Evolutionary conservation across 2,797 vertebrate species (phyloP).

Genomic region (Lithobates pipiens): DNA sequence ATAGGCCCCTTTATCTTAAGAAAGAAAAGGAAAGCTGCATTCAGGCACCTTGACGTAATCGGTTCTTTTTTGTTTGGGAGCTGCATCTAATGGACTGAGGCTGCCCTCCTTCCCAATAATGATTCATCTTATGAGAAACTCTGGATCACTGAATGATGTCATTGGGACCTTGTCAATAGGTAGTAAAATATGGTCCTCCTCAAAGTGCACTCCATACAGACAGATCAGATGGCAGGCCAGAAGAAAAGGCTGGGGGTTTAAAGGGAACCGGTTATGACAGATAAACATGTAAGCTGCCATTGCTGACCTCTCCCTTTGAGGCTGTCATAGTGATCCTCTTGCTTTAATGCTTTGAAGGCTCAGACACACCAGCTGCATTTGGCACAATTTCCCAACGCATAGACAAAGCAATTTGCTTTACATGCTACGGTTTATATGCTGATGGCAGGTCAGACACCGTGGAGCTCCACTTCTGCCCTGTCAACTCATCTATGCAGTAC

Average conservation of each 20-base stretch:
- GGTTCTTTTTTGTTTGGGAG: constrained; percentile 32
- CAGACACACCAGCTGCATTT: no score
- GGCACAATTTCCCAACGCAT: no score
- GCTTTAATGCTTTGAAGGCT: no score
- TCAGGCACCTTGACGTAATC: constrained; percentile 45
- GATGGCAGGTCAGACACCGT: no score
- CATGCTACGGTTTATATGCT: no score
- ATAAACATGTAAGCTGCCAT: not conserved
- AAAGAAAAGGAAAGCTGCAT: constrained; percentile 26
- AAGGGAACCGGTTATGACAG: no score
- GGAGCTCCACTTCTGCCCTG: no score
- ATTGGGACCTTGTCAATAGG: constrained; percentile 49
- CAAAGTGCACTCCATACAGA: constrained; percentile 32
- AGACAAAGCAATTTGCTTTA: no score
- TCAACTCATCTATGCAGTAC: no score
- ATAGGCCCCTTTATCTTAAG: constrained; percentile 42
- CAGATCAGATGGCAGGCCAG: constrained; percentile 37
- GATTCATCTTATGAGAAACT: constrained; percentile 50
- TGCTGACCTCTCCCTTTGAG: not conserved
- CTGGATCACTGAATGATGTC: constrained; percentile 47
- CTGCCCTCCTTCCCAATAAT: constrained; percentile 50
- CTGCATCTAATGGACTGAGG: constrained; percentile 47
- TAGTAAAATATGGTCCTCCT: constrained; percentile 44
- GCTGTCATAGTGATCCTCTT: not conserved
- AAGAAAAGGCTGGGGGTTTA: constrained; percentile 1